Percentiles rank a stretch among this genome's conserved stretches.
These are phyloP conservation scores for Solenodon paradoxus DNA, from an alignment of 2,113 vertebrate species.

Conservation along the genomic window DNA sequence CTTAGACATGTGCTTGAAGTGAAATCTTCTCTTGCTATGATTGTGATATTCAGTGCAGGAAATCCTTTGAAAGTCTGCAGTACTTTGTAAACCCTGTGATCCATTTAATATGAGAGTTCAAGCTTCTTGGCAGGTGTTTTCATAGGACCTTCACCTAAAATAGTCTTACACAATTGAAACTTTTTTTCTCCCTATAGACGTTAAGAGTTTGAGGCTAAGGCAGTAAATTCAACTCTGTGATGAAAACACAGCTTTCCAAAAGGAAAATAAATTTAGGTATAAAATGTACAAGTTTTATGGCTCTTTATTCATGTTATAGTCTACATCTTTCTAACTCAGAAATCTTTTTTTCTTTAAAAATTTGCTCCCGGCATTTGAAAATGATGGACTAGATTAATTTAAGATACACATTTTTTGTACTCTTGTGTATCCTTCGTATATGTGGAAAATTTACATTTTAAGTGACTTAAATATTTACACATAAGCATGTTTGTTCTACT, in stretches of 20 bases:
- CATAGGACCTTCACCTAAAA: not conserved
- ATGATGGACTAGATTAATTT: not conserved
- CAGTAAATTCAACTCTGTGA: conserved; percentile 5
- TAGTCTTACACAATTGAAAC: not conserved
- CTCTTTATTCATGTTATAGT: not conserved
- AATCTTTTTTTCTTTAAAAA: not conserved
- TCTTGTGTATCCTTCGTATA: not conserved
- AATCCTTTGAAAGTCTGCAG: conserved; percentile 62
- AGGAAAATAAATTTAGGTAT: not conserved
- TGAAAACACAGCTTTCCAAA: not conserved
- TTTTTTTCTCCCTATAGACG: not conserved
- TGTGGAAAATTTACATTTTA: not conserved
- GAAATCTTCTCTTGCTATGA: conserved; percentile 49
- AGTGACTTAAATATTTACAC: too few relatives aligned
- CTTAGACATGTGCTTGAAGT: conserved; percentile 60
- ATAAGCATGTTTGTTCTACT: not conserved
- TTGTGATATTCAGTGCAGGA: conserved; percentile 3
- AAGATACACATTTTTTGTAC: not conserved
- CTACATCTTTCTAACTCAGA: not conserved
- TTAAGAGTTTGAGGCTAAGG: not conserved
- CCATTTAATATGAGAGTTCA: not conserved
- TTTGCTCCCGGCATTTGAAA: not conserved
- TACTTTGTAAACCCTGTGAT: conserved; percentile 31
- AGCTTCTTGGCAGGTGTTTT: conserved; percentile 32
- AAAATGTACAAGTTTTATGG: not conserved